Percentiles rank a stretch among this genome's conserved stretches.
Conservation (phyloP, 2,797 vertebrate species). For the Myotis myotis region DNA sequence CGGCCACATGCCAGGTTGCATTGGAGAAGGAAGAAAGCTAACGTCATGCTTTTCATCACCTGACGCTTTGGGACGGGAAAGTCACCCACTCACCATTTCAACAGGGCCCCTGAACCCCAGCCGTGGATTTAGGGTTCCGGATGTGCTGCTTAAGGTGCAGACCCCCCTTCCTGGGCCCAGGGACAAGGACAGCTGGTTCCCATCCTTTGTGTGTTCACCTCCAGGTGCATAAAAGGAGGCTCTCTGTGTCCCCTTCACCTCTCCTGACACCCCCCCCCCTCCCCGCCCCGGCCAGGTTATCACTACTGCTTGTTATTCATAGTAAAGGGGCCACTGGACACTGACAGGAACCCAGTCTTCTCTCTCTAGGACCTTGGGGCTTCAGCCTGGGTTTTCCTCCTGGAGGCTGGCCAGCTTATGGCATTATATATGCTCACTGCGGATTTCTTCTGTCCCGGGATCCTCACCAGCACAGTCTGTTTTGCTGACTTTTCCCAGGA, state of each 20-base stretch:
- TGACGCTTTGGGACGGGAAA: neutral
- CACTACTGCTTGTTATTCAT: neutral
- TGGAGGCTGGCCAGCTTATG: neutral
- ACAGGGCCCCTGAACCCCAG: neutral
- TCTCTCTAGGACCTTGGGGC: neutral
- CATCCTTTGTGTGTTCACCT: neutral
- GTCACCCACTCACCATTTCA: neutral
- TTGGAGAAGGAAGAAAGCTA: conserved; percentile 6
- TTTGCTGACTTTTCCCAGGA: neutral
- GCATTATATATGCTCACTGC: neutral
- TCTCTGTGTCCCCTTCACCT: neutral
- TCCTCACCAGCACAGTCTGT: neutral
- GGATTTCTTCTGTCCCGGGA: neutral
- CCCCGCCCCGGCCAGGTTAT: no score
- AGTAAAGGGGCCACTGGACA: neutral
- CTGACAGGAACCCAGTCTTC: neutral
- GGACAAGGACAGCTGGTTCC: neutral
- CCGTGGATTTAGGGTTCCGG: neutral
- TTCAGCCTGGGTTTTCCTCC: neutral
- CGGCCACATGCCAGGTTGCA: neutral
- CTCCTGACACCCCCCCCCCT: fast-evolving
- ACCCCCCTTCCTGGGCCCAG: neutral
- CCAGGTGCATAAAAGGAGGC: neutral
- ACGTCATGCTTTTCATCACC: neutral
- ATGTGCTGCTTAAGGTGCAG: neutral